Conservation (phyloP, 2,888 invertebrate species). For the Adelognathus sp. region DNA sequence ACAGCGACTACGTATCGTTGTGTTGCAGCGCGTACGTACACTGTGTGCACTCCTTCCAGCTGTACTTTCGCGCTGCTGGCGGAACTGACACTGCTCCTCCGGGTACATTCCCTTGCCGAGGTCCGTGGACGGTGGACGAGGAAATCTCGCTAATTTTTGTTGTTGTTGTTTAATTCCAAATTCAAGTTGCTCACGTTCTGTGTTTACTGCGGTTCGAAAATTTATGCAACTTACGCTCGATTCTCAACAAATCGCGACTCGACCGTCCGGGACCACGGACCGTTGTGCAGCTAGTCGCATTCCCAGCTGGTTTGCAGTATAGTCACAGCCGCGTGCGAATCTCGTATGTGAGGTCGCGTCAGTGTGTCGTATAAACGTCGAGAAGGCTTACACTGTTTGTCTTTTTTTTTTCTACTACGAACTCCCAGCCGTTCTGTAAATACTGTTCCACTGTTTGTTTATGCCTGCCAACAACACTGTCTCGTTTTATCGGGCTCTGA, state of each 20-base stretch:
- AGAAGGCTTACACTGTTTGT: background rate
- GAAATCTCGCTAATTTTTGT: slow-evolving; percentile 8
- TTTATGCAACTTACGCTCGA: background rate
- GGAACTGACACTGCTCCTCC: slow-evolving; percentile 42
- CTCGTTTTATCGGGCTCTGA: background rate
- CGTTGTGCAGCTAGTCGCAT: background rate
- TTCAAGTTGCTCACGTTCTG: background rate
- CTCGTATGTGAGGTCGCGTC: slow-evolving; percentile 10
- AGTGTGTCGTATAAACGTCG: slow-evolving; percentile 16
- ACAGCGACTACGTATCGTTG: background rate
- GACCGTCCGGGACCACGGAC: background rate
- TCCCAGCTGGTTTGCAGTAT: slow-evolving; percentile 18
- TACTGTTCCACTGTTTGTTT: background rate
- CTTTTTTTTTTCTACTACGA: background rate
- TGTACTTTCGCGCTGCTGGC: slow-evolving; percentile 29
- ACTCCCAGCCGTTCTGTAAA: background rate
- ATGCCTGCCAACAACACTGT: background rate
- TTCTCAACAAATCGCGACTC: background rate
- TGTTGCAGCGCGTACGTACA: background rate
- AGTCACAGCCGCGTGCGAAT: slow-evolving; percentile 41
- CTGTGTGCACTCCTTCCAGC: slow-evolving; percentile 47
- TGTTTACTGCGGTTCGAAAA: background rate
- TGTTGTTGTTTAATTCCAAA: background rate
- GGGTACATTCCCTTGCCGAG: slow-evolving; percentile 50
- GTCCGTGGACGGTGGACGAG: slow-evolving; percentile 36